Evolutionary conservation across 2,888 invertebrate genomes (phyloP), one percentile per base, ranked within the genome.

Genomic region (Napeogenes inachia): DNA sequence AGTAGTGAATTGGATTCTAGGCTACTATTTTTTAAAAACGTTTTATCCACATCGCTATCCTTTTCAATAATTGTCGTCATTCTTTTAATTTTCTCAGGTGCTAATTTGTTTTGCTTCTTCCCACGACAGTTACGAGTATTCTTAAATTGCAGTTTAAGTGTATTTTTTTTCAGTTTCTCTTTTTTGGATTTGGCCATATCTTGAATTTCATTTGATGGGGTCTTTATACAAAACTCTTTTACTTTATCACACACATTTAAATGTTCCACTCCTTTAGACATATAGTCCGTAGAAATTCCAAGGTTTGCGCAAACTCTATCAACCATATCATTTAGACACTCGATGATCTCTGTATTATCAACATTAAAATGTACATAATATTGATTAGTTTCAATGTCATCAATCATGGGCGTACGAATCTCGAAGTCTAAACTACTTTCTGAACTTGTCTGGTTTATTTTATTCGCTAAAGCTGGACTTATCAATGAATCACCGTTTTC

Each of bases 251-350:
- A 6, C n/a, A 38, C 54, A n/a, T 54, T 70, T 13, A 45, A 46
- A 54, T 38, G 38, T 38, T 47, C 32, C 35, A 45, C 59, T 30
- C 74, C 63, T 62, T 71, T 62, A 53, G 70, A 68, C 2, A 81
- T 67, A 66, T 77, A 73, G 56, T 78, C 72, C 2, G 75, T 67
- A 67, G 74, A 79, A 71, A 78, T 82, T 35, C 84, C 75, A 3
- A 85, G 72, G 63, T 82, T 78, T 53, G 68, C 64, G 62, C 86
- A 86, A 3, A 88, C 84, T 68, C 72, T 78, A 72, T 87, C 84
- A 3, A 87, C 68, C 57, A 87, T 77, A 62, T 68, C 73, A 59
- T 81, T 85, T 0, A 87, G 68, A 64, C 85, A 87, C 63, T 84
- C 77, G 35, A 81, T 67, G 13, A 86, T 73, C 57, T 82, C 84